Evolutionary conservation across 2,113 vertebrate genomes (phyloP), one percentile per base, ranked within the genome.

Genomic region (Chionodraco myersi): DNA sequence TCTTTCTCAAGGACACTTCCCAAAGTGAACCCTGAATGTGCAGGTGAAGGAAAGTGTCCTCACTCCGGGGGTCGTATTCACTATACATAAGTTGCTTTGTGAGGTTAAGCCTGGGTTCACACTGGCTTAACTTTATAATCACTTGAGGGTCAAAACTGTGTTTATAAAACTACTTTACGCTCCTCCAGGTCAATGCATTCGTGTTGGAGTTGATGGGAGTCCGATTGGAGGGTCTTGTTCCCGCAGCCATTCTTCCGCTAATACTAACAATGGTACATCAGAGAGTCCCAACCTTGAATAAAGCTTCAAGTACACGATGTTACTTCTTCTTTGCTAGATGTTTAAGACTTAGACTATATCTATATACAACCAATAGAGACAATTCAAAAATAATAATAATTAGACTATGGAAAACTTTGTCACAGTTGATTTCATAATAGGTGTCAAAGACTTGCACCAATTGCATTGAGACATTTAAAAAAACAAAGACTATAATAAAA

Each of bases 181-280:
- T 1, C 11, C 13, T 69, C 3, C 51, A 77, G 83, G 72, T 79
- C 0, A 1, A 53, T 0, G 47, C 14, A 4, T 78, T 80, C 6
- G 75, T 84, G 54, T 82, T 49, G 80, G 62, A 83, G 62, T 18
- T 92, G 62, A 85, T 91, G 83, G 88, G 88, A 34, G 49, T 89
- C 77, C 64, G 82, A 59, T 1, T 77, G 63, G 82, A 91, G 0
- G 78, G 82, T 54, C 79, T 87, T 13, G 0, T 86, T 54, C 79
- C 88, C 79, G 86, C 89, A 30, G 56, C 82, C 16, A 5, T 77
- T 18, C 52, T 90, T 47, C 86, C 83, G 10, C 58, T 91, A 5
- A 45, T 85, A 0, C 83, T 90, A 5, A 80, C 62, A 7, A 62
- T 88, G 77, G 86, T 85, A 61, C 41, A 36, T 71, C 23, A 49